These are phyloP conservation scores for Lysandra bellargus DNA, from an alignment of 2,888 invertebrate genomes.

Conservation along the genomic window DNA sequence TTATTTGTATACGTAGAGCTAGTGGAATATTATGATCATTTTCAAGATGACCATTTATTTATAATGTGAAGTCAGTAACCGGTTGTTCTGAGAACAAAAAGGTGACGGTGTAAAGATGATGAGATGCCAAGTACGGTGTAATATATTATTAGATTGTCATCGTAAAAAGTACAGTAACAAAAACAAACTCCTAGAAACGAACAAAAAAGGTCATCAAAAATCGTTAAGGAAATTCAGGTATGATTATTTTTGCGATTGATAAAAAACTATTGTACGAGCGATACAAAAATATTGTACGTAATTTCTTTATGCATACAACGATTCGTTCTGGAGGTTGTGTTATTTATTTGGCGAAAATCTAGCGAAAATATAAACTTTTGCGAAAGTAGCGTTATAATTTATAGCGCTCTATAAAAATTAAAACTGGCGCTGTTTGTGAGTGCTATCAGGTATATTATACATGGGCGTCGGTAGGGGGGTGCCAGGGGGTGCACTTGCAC, in stretches of 20 bases:
- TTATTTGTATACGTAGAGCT: too few relatives aligned
- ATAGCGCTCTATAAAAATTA: too few relatives aligned
- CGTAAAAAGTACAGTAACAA: neutral
- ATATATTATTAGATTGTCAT: neutral
- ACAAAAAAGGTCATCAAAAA: slow-evolving; percentile 18
- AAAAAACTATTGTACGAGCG: neutral
- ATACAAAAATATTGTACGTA: neutral
- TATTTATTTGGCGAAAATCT: neutral
- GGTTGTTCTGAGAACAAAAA: neutral
- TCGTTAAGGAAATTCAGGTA: slow-evolving; percentile 10
- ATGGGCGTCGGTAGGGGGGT: too few relatives aligned
- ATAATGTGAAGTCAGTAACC: neutral
- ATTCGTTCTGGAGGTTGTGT: neutral
- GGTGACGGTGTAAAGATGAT: neutral
- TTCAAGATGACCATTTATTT: neutral
- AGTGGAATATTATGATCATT: neutral
- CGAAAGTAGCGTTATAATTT: too few relatives aligned
- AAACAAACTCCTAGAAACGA: neutral
- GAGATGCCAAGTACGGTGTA: neutral
- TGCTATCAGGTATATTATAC: too few relatives aligned
- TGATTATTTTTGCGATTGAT: neutral
- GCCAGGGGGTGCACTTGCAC: too few relatives aligned
- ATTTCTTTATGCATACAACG: slow-evolving; percentile 1
- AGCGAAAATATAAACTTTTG: neutral
- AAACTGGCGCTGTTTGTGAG: too few relatives aligned